These are phyloP conservation scores for Meloidogyne hapla DNA, from an alignment of 1,140 invertebrate genomes.

Conservation along the genomic window DNA sequence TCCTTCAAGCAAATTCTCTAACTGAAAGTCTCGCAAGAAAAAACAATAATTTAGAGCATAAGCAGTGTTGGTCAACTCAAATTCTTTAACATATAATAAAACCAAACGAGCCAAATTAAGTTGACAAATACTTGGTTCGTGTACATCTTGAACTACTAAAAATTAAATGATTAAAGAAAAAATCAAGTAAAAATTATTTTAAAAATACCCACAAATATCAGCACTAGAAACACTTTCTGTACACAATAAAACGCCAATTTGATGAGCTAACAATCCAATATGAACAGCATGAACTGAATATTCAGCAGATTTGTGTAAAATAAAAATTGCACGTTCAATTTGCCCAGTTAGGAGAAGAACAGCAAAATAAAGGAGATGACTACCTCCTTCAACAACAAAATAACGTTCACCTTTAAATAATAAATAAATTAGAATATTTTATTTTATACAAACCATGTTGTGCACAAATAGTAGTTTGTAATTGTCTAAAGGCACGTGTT, in stretches of 20 bases:
- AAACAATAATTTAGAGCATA: conserved; percentile 58
- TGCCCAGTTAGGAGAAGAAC: conserved; percentile 60
- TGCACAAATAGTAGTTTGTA: conserved; percentile 52
- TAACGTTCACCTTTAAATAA: conserved; percentile 57
- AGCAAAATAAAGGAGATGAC: conserved; percentile 51
- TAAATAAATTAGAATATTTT: not conserved
- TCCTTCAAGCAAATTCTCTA: conserved; percentile 37
- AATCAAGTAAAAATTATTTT: not conserved
- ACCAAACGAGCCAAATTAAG: conserved; percentile 60
- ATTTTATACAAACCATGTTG: conserved; percentile 56
- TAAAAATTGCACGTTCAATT: conserved; percentile 54
- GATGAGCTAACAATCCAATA: conserved; percentile 50
- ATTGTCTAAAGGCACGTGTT: conserved; percentile 44
- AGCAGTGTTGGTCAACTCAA: conserved; percentile 53
- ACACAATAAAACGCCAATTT: conserved; percentile 40
- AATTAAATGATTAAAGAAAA: not conserved
- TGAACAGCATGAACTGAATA: conserved; percentile 48
- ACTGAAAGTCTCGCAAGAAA: conserved; percentile 48
- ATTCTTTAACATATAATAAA: conserved; percentile 58
- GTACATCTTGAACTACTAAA: conserved; percentile 53
- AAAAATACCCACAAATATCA: conserved; percentile 26
- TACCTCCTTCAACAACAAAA: conserved; percentile 49
- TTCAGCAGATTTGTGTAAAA: conserved; percentile 38
- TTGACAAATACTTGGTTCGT: conserved; percentile 42
- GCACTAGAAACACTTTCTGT: conserved; percentile 35